These are phyloP conservation scores for Drosophila nigricruria DNA, from an alignment of 2,888 invertebrate genomes.

Conservation along the genomic window DNA sequence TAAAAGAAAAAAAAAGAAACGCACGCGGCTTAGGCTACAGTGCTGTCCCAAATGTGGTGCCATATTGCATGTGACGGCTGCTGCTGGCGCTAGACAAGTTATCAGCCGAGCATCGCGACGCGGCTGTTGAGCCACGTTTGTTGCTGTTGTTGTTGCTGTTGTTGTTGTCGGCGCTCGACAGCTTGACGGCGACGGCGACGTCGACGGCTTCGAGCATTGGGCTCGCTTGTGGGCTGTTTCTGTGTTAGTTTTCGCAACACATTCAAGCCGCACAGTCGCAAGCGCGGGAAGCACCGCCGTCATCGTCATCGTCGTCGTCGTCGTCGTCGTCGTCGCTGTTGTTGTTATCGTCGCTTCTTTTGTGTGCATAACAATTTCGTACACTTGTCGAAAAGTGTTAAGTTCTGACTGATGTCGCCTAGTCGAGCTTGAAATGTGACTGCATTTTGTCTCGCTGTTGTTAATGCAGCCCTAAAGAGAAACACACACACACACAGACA, in stretches of 20 bases:
- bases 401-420: constrained; percentile 10
- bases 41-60: constrained; percentile 39
- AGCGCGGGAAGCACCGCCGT: constrained; percentile 8
- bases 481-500: not conserved
- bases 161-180: constrained; percentile 28
- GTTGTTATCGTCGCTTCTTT: constrained; percentile 28
- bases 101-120: constrained; percentile 42
- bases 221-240: constrained; percentile 57
- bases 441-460: constrained; percentile 17
- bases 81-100: constrained; percentile 33
- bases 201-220: constrained; percentile 50
- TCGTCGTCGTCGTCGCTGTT: constrained; percentile 6
- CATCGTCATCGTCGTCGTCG: constrained; percentile 11
- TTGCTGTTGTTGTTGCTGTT: constrained; percentile 32
- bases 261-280: constrained; percentile 74
- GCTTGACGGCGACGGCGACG: constrained; percentile 39
- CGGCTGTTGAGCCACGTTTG: constrained; percentile 62
- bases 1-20: constrained; percentile 30
- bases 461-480: not conserved
- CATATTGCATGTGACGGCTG: constrained; percentile 20
- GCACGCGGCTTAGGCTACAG: constrained; percentile 39
- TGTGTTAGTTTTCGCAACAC: constrained; percentile 78
- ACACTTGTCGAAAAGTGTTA: constrained; percentile 24
- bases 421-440: constrained; percentile 20
- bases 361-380: constrained; percentile 37